These are phyloP conservation scores for Epirrita christyi DNA, from an alignment of 2,888 invertebrate genomes.

Conservation along the genomic window DNA sequence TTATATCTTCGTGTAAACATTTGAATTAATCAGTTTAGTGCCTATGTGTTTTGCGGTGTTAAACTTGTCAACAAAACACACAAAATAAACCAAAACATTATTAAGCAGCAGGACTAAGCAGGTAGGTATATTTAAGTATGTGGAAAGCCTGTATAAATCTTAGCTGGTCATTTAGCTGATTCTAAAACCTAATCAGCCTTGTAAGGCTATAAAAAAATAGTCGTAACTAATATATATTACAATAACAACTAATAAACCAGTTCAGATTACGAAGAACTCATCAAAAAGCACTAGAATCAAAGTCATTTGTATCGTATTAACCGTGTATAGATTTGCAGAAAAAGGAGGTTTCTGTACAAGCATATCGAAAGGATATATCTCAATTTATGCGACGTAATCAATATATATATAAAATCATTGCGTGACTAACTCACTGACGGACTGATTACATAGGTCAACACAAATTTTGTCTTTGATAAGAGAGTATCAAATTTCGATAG, in stretches of 20 bases:
- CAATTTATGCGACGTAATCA: conserved; percentile 33
- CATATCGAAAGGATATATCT: conserved; percentile 39
- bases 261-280: conserved; percentile 11
- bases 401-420: too few relatives aligned
- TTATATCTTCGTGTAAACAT: neutral
- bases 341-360: conserved; percentile 30
- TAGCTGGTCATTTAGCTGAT: neutral
- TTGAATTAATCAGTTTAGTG: too few relatives aligned
- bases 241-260: neutral
- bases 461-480: too few relatives aligned
- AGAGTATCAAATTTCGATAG: too few relatives aligned
- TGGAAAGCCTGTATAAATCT: neutral
- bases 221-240: neutral
- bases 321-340: conserved; percentile 26
- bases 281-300: conserved; percentile 11
- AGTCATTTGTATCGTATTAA: conserved; percentile 33
- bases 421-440: too few relatives aligned
- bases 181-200: neutral
- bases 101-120: too few relatives aligned
- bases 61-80: too few relatives aligned
- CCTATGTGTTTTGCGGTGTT: too few relatives aligned
- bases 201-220: neutral
- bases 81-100: too few relatives aligned
- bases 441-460: too few relatives aligned
- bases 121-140: too few relatives aligned